Conservation (phyloP, 2,113 vertebrate species). For the Rhynchomys soricoides region DNA sequence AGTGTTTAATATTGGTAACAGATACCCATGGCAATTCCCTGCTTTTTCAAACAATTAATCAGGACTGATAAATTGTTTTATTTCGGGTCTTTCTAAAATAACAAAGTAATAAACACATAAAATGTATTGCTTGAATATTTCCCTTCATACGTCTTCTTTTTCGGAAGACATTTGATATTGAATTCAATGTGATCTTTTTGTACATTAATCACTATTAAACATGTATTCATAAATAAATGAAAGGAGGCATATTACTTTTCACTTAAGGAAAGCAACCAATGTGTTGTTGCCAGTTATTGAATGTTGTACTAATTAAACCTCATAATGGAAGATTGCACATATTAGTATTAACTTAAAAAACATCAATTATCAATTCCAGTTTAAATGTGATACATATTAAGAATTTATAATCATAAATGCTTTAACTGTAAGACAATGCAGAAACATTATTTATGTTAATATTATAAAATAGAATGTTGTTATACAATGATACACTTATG, state of each 20-base stretch:
- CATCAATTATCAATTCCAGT: background rate
- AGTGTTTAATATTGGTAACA: background rate
- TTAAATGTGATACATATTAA: background rate
- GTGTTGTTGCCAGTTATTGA: too few species aligned
- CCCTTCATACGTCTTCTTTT: background rate
- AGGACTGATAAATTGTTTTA: background rate
- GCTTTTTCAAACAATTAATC: background rate
- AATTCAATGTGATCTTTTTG: background rate
- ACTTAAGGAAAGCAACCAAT: background rate
- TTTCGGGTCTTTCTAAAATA: background rate
- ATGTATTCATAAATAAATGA: background rate
- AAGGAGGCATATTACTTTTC: background rate
- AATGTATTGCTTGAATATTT: background rate
- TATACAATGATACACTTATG: background rate
- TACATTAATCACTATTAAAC: background rate
- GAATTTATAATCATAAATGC: background rate
- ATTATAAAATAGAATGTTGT: background rate
- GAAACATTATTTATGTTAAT: background rate
- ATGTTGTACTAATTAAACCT: background rate
- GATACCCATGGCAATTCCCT: background rate
- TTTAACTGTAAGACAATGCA: background rate
- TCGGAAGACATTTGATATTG: background rate
- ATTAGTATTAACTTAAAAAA: background rate
- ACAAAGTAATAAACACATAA: background rate
- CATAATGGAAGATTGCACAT: background rate